phyloP scores from a whole-genome alignment of 1,140 invertebrate genomes.

The Drosophila bipectinata region DNA sequence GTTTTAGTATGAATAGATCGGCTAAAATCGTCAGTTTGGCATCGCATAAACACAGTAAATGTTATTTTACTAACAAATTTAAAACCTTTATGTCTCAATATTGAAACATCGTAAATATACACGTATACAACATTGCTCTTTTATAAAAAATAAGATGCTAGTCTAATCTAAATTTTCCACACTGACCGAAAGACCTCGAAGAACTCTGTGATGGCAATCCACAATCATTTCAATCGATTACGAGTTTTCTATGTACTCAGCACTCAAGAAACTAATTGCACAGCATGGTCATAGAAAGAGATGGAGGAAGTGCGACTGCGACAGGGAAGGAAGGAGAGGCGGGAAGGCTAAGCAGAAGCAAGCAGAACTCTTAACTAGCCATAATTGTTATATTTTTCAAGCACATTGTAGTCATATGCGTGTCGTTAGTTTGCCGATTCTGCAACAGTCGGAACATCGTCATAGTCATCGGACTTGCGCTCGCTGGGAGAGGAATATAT shows the following conservation, averaged over 20 bases:
- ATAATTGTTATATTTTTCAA: constrained; percentile 72
- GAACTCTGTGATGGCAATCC: constrained; percentile 20
- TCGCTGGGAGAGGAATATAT: constrained; percentile 45
- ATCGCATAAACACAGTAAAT: no score
- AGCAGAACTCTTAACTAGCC: constrained; percentile 65
- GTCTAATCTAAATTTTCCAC: constrained; percentile 1
- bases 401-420: constrained; percentile 66
- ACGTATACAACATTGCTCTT: neutral
- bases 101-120: no score
- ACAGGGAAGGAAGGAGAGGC: neutral
- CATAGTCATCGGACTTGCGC: constrained; percentile 33
- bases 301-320: constrained; percentile 7
- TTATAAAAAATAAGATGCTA: neutral
- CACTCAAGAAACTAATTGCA: constrained; percentile 48
- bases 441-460: constrained; percentile 26
- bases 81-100: no score
- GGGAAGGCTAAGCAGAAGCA: constrained; percentile 24
- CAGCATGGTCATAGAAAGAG: constrained; percentile 35
- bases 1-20: no score
- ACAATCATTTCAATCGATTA: constrained; percentile 35
- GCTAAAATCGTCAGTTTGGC: no score
- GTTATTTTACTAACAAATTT: no score
- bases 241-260: constrained; percentile 32
- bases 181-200: constrained; percentile 25
- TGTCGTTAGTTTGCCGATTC: constrained; percentile 44